Percentiles rank a stretch among this genome's conserved stretches.
phyloP scores from a whole-genome alignment of 2,797 vertebrate genomes.

The Protonibea diacanthus region DNA sequence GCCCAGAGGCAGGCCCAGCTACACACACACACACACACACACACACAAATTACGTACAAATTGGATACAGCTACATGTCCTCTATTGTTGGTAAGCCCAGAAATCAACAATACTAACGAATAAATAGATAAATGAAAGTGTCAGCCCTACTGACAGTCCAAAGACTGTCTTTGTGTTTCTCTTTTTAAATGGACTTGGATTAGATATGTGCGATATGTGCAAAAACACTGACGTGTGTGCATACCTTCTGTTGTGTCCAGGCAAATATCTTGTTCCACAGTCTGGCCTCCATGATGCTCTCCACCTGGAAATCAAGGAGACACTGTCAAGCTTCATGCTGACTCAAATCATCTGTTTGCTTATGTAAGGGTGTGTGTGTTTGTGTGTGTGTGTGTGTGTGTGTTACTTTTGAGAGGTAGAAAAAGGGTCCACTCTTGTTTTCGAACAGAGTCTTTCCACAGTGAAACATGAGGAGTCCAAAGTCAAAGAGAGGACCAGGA shows the following conservation, averaged over 20 bases:
- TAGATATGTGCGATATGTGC: not conserved
- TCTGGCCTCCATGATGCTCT: conserved; percentile 86
- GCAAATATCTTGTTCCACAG: conserved; percentile 89
- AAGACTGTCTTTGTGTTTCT: too few species aligned
- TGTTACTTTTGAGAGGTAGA: conserved; percentile 87
- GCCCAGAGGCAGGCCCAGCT: conserved; percentile 85
- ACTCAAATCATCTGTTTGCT: not conserved
- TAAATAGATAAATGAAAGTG: too few species aligned
- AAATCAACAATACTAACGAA: too few species aligned
- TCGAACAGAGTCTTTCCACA: conserved; percentile 81
- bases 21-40: conserved; percentile 40
- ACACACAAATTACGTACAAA: not conserved
- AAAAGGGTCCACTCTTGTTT: conserved; percentile 85
- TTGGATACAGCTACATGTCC: not conserved
- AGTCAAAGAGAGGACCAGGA: conserved; percentile 88
- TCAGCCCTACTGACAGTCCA: too few species aligned
- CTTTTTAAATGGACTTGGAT: too few species aligned
- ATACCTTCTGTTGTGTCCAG: conserved; percentile 88
- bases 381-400: conserved; percentile 9
- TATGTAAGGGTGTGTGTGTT: not conserved
- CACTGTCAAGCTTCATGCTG: not conserved
- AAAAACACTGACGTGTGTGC: not conserved
- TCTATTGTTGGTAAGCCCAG: too few species aligned
- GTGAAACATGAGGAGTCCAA: conserved; percentile 87
- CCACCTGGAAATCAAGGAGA: conserved; percentile 76